Evolutionary conservation across 2,797 vertebrate genomes (phyloP).

Genomic region (Myotis pilosus): DNA sequence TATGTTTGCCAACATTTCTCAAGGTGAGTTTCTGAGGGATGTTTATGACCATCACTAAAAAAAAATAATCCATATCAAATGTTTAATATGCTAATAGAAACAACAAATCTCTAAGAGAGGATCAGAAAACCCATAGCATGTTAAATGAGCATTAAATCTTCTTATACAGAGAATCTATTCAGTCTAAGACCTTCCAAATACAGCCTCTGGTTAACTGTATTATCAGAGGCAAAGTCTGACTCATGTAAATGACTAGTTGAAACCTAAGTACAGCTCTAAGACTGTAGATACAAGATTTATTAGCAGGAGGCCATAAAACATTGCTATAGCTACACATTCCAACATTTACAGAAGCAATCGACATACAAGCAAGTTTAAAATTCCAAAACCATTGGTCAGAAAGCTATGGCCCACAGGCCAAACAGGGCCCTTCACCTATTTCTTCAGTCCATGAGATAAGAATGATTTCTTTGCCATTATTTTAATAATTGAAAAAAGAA

Average conservation of each 20-base stretch:
- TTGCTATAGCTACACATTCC: background rate
- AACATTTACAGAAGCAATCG: conserved; percentile 11
- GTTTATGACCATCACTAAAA: background rate
- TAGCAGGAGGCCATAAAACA: background rate
- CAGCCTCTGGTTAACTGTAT: background rate
- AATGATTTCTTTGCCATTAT: background rate
- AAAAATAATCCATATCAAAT: background rate
- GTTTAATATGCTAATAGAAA: background rate
- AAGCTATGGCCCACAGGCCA: background rate
- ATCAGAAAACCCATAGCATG: background rate
- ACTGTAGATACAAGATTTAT: background rate
- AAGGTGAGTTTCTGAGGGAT: background rate
- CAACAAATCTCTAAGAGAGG: background rate
- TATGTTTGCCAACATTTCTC: background rate
- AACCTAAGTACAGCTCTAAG: background rate
- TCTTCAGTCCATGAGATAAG: background rate
- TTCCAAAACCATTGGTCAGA: background rate
- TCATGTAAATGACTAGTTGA: background rate
- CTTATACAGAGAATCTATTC: background rate
- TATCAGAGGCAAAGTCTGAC: background rate
- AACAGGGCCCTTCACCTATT: background rate
- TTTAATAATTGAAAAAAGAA: background rate
- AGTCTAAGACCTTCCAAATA: background rate
- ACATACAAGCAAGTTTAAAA: background rate
- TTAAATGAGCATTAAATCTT: background rate